Conservation (phyloP, 2,797 vertebrate genomes). For the Mus caroli region DNA sequence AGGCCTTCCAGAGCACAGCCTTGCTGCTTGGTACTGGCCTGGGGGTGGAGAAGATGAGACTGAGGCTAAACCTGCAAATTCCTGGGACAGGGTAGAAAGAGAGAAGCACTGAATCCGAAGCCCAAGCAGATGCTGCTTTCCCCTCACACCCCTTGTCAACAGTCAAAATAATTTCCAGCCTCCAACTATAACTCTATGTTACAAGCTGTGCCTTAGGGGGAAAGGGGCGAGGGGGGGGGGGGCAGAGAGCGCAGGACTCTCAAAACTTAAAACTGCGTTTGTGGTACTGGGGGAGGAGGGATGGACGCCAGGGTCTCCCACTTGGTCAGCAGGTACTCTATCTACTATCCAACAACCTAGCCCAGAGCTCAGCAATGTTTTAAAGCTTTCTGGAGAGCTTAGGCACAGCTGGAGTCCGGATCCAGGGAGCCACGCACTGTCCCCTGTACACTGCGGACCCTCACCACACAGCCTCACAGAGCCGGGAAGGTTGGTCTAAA, state of each 20-base stretch:
- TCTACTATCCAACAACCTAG: background rate
- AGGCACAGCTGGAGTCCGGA: background rate
- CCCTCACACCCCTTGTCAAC: background rate
- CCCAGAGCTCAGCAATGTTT: background rate
- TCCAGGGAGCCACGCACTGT: background rate
- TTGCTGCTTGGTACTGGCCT: background rate
- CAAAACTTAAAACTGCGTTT: background rate
- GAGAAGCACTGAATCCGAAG: background rate
- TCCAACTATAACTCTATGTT: background rate
- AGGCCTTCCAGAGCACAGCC: background rate
- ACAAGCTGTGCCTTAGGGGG: rapidly evolving
- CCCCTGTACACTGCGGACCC: background rate
- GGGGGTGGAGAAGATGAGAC: background rate
- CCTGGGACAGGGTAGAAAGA: background rate
- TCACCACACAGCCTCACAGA: background rate
- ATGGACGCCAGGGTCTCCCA: background rate
- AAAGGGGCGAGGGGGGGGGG: background rate
- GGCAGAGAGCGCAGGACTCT: no score
- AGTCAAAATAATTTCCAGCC: background rate
- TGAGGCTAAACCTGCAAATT: background rate
- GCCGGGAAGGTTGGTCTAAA: background rate
- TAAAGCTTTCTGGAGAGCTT: background rate
- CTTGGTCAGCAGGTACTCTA: background rate
- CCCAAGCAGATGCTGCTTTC: no score
- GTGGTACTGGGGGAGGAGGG: no score